phyloP scores from a whole-genome alignment of 2,113 vertebrate genomes.

The Gambusia holbrooki region DNA sequence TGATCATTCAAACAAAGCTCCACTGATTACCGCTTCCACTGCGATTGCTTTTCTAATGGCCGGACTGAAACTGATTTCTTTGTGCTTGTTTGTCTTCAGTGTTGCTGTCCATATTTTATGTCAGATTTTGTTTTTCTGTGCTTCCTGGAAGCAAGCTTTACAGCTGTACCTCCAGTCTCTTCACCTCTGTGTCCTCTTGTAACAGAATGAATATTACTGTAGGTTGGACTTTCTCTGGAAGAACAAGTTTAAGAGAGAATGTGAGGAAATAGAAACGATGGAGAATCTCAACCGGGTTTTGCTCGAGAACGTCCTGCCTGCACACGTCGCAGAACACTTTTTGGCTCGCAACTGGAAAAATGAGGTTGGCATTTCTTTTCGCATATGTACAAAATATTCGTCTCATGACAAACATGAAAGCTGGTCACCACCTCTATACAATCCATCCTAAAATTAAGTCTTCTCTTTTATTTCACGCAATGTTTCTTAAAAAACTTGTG shows the following conservation, averaged over 20 bases:
- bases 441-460: too few species aligned
- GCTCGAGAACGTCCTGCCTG: slow-evolving; percentile 95
- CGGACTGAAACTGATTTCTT: background rate
- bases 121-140: slow-evolving; percentile 67
- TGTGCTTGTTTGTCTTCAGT: slow-evolving; percentile 7
- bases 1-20: background rate
- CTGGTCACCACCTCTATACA: too few species aligned
- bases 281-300: slow-evolving; percentile 97
- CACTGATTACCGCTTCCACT: background rate
- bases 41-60: too few species aligned
- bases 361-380: slow-evolving; percentile 80
- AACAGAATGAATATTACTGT: slow-evolving; percentile 99
- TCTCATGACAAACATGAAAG: too few species aligned
- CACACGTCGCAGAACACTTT: slow-evolving; percentile 97
- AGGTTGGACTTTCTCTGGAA: slow-evolving; percentile 99
- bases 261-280: slow-evolving; percentile 99
- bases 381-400: background rate
- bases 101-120: slow-evolving; percentile 7
- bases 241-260: slow-evolving; percentile 99
- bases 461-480: too few species aligned
- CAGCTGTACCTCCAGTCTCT: slow-evolving; percentile 79
- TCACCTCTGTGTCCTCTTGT: slow-evolving; percentile 99
- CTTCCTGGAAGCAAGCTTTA: slow-evolving; percentile 89
- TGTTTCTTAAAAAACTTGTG: too few species aligned
- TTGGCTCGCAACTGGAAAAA: slow-evolving; percentile 97